These are phyloP conservation scores for Junonia oenone DNA, from an alignment of 2,888 invertebrate species.

Conservation along the genomic window DNA sequence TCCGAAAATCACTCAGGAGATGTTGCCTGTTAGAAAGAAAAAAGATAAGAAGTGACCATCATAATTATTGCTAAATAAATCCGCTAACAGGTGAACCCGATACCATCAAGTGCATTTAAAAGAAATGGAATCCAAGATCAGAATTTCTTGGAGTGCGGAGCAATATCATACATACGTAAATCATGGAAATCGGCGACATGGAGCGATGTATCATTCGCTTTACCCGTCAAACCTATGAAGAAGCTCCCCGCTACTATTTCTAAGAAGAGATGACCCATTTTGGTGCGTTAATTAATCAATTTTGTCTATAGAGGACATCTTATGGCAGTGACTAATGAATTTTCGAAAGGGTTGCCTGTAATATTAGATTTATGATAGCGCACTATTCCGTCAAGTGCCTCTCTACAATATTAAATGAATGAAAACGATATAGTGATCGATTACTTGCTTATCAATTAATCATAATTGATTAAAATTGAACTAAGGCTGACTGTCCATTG, in stretches of 20 bases:
- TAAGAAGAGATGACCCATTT: constrained; percentile 44
- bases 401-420: neutral
- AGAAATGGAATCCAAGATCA: constrained; percentile 70
- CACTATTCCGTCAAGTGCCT: neutral
- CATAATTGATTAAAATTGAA: constrained; percentile 5
- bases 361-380: constrained; percentile 16
- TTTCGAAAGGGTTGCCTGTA: constrained; percentile 22
- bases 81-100: constrained; percentile 49
- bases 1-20: constrained; percentile 56
- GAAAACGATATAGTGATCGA: neutral
- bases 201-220: constrained; percentile 47
- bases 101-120: constrained; percentile 64
- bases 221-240: constrained; percentile 58
- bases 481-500: constrained; percentile 53
- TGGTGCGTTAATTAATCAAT: constrained; percentile 45
- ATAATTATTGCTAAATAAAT: constrained; percentile 5
- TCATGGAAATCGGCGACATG: constrained; percentile 51
- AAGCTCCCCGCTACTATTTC: constrained; percentile 48
- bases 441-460: neutral
- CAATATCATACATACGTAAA: constrained; percentile 60
- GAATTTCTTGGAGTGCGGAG: constrained; percentile 56
- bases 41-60: constrained; percentile 43
- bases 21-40: constrained; percentile 47
- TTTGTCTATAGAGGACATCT: constrained; percentile 30
- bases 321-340: constrained; percentile 31